Evolutionary conservation across 2,888 invertebrate species (phyloP).

Genomic region (Craniophora ligustri): DNA sequence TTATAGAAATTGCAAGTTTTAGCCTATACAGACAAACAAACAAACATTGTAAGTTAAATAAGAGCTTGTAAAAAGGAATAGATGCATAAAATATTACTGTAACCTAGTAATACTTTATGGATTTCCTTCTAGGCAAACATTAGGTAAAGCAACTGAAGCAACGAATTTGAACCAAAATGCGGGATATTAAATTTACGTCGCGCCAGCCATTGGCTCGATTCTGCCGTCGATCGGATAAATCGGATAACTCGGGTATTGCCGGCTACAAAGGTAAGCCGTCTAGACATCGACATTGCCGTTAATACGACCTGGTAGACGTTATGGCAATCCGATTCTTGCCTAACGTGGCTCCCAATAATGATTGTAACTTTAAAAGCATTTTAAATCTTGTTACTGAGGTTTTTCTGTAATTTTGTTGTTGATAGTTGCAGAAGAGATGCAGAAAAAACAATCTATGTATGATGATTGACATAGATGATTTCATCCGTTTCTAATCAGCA

Average conservation of each 20-base stretch:
- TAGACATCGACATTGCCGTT: constrained; percentile 30
- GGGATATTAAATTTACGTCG: constrained; percentile 18
- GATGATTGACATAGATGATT: too few species aligned
- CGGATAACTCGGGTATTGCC: constrained; percentile 20
- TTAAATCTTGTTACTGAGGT: too few species aligned
- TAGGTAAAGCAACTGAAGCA: constrained; percentile 1
- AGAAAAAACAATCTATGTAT: too few species aligned
- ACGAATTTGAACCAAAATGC: constrained; percentile 12
- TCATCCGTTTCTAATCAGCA: too few species aligned
- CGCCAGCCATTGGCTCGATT: constrained; percentile 22
- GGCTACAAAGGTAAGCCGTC: constrained; percentile 48
- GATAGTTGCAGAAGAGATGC: too few species aligned
- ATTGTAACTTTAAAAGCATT: constrained; percentile 17
- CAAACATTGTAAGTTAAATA: too few species aligned
- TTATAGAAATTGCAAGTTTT: too few species aligned
- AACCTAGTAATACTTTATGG: too few species aligned
- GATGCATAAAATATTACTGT: constrained; percentile 5
- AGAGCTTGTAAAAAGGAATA: too few species aligned
- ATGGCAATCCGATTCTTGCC: constrained; percentile 38
- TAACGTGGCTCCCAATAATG: constrained; percentile 22
- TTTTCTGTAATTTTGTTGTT: too few species aligned
- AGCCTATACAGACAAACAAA: too few species aligned
- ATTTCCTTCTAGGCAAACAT: too few species aligned
- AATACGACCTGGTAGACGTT: constrained; percentile 39
- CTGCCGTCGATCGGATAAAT: constrained; percentile 29